Evolutionary conservation across 2,113 vertebrate genomes (phyloP), one percentile per base, ranked within the genome.

Genomic region (Puntigrus tetrazona): DNA sequence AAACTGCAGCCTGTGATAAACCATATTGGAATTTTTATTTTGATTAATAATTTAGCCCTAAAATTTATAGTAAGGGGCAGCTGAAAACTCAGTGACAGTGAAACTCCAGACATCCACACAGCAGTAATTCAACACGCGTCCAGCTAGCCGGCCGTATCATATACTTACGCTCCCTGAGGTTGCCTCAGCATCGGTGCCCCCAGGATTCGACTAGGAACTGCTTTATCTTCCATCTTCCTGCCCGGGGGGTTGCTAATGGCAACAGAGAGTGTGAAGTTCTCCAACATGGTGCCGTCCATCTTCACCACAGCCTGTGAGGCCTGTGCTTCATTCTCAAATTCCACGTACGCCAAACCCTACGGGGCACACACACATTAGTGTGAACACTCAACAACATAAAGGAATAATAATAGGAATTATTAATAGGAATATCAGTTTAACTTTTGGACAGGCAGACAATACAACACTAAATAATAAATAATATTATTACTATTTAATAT

Each of bases 321-420:
- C 91, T 99, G 95, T 0, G 90, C 86, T 86, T 99, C 98, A 0
- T 94, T 94, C 77, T 95, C 96, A n/a, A 95, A 99, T 55, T 99
- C 98, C 72, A 98, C 97, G 0, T 99, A 99, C 4, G 98, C 98
- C 92, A 99, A 90, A 78, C 98, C 98, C 98, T 99, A 91, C 73
- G 84, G 38, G 83, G n/a, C 25, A 67, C 10, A 20, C 1, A 34
- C 55, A 25, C 14, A 57, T 50, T 18, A 36, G 2, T 27, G 27
- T 31, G 25, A 31, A 18, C 0, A 50, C 1, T 36, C 47, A 31
- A 22, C 20, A 38, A 20, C 29, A 29, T 22, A n/a, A n/a, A n/a
- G n/a, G n/a, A n/a, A n/a, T n/a, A n/a, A n/a, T n/a, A n/a, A n/a
- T n/a, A n/a, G n/a, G n/a, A n/a, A n/a, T n/a, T n/a, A 36, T 29